These are phyloP conservation scores for Dysmachus trigonus DNA, from an alignment of 2,888 invertebrate genomes.

Conservation along the genomic window DNA sequence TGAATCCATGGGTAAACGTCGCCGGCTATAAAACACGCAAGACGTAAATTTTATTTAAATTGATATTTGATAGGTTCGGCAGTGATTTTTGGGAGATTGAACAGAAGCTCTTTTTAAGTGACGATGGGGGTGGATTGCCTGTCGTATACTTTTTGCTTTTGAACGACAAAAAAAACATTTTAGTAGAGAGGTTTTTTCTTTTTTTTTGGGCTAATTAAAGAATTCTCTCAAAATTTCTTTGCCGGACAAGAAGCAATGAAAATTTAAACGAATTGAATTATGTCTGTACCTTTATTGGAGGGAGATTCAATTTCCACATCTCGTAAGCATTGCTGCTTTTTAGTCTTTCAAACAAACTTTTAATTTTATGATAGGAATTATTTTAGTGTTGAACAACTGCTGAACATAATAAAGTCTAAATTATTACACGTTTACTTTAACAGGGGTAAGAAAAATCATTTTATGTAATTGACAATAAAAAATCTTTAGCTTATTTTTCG, in stretches of 20 bases:
- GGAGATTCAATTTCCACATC: background rate
- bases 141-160: background rate
- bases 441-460: background rate
- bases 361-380: background rate
- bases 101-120: background rate
- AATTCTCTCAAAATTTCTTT: background rate
- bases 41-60: conserved; percentile 19
- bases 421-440: no score
- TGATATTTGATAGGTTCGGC: conserved; percentile 1
- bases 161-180: background rate
- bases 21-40: background rate
- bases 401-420: no score
- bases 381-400: background rate
- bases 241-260: background rate
- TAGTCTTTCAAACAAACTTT: background rate
- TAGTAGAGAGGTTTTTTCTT: background rate
- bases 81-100: conserved; percentile 11
- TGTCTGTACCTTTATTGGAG: background rate
- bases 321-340: background rate
- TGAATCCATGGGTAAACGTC: conserved; percentile 15
- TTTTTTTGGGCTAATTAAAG: background rate
- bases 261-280: background rate
- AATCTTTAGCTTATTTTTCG: no score
- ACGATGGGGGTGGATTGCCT: background rate
- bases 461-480: no score